Conservation (phyloP, 2,888 invertebrate genomes). For the Hermodice carunculata region DNA sequence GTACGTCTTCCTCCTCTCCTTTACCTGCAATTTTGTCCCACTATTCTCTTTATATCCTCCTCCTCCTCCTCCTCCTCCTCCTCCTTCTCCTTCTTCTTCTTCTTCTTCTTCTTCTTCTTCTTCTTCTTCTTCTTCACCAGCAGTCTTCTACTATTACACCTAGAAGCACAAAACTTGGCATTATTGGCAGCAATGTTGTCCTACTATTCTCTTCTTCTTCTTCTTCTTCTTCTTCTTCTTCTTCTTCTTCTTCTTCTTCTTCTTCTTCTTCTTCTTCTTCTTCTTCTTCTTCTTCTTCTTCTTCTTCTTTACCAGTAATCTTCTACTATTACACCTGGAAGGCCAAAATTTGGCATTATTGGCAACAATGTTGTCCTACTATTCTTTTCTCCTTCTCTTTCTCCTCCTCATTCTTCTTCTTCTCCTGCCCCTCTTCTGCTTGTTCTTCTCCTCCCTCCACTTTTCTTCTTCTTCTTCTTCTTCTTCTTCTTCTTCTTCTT, state of each 20-base stretch:
- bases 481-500: slow-evolving; percentile 1
- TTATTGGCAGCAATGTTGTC: no score
- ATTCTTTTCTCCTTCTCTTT: neutral
- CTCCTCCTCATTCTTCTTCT: slow-evolving; percentile 2
- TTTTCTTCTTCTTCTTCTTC: slow-evolving; percentile 4
- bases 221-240: slow-evolving; percentile 13
- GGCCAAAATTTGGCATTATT: no score
- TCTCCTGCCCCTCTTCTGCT: neutral
- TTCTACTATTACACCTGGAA: slow-evolving; percentile 15
- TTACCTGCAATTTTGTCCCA: neutral
- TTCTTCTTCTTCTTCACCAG: slow-evolving; percentile 15
- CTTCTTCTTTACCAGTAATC: neutral
- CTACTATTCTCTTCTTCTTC: slow-evolving; percentile 7
- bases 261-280: neutral
- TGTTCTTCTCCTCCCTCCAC: slow-evolving; percentile 7
- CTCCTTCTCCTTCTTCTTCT: slow-evolving; percentile 8
- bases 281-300: slow-evolving; percentile 4
- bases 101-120: slow-evolving; percentile 8
- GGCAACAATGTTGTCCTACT: no score
- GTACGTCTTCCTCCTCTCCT: neutral
- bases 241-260: slow-evolving; percentile 20
- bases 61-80: slow-evolving; percentile 9
- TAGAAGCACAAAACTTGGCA: no score
- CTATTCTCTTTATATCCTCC: neutral
- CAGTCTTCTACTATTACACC: no score